Evolutionary conservation across 64 coral and sea anemone species (phyloP), one percentile per base, ranked within the genome.

Genomic region (Trachythela sp.): DNA sequence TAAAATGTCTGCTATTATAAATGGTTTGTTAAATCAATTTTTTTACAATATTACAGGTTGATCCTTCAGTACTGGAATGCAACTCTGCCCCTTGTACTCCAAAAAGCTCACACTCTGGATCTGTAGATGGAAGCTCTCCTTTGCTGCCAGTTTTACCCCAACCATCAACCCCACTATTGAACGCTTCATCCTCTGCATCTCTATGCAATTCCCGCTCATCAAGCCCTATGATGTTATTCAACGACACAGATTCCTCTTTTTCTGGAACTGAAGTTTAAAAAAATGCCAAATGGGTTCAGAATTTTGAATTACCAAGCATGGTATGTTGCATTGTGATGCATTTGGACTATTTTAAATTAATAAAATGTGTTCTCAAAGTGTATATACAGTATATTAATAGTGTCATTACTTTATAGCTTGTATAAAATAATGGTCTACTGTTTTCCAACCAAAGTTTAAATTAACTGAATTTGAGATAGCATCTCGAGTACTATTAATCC

Each of bases 241-340:
- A 59, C 15, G 54, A 59, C 24, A 59, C 6, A 59, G 54, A 17
- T 59, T 59, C 18, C 6, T 59, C 54, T 59, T 59, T n/a, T 59
- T 59, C 15, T 59, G 54, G 18, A 59, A 59, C 14, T 59, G 54
- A 59, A 59, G 54, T 59, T 59, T 59, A 14, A 59, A 17, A 14
- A 17, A 59, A 59, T 59, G 15, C 54, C 15, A 3, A n/a, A 59
- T 59, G 54, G 54, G 6, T 59, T 11, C 54, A 59, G 54, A 59
- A 59, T 59, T 59, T 59, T 59, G 54, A 59, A 59, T n/a, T 59
- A 59, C 54, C 54, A 59, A 59, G 54, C 24, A 59, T 59, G 54
- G 54, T 59, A 59, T 59, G 54, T 59, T 59, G 54, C 6, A 59
- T 59, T 59, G 54, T 59, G 54, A 59, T 59, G 54, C 54, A 59